Evolutionary conservation across 2,797 vertebrate genomes (phyloP), one percentile per base, ranked within the genome.

Genomic region (Sphaeramia orbicularis): DNA sequence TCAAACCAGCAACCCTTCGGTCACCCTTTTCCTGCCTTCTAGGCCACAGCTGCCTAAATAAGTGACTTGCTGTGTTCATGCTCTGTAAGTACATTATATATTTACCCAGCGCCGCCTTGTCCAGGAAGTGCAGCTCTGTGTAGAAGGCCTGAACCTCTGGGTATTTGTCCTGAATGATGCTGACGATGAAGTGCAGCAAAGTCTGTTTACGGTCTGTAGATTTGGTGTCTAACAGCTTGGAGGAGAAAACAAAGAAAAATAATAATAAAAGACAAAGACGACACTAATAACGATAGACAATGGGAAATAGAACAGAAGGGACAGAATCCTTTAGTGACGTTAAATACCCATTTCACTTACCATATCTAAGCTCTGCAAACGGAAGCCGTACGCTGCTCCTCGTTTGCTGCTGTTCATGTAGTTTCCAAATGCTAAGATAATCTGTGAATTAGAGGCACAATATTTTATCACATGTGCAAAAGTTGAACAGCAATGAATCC

Each of bases 401-500:
- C 96, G 93, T 76, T 98, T 99, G 87, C 95, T 95, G 92, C 97
- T 98, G 90, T 99, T 99, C 96, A 98, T 96, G 92, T 98, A 98
- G 92, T 99, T 98, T 69, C 97, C 97, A 0, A 99, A 98, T 1
- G 97, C 97, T 81, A 99, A 88, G 69, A 98, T 94, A 0, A 98
- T 95, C 97, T 99, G 76, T 0, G 15, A 8, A 47, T 15, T 16
- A 67, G 4, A 50, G 43, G 16, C 7, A 44, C 10, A 53, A 7
- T 16, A 7, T 36, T 7, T 6, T 9, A 24, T 49, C 36, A 60
- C 8, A 42, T 18, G 24, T 15, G 27, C 3, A 30, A 30, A 30
- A 6, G 6, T 30, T 6, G 27, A 30, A 30, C n/a, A n/a, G n/a
- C n/a, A n/a, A n/a, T n/a, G n/a, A n/a, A n/a, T n/a, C n/a, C n/a